Evolutionary conservation across 2,113 vertebrate genomes (phyloP), one percentile per base, ranked within the genome.

Genomic region (Jaculus jaculus): DNA sequence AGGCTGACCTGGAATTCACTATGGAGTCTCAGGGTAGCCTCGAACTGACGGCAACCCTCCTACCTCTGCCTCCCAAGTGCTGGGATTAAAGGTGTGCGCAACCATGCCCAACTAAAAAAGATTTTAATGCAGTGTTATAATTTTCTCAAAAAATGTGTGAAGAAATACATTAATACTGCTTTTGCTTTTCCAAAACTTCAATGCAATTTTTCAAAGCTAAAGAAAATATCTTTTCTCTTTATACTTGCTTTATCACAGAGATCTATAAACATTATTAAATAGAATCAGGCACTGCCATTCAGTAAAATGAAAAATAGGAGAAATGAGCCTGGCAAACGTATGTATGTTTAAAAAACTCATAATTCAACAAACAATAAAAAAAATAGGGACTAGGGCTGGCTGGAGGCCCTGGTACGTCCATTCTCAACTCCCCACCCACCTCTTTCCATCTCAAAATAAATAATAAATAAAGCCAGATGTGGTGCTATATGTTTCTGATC

Each of bases 21-120:
- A n/a, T n/a, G n/a, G n/a, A n/a, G n/a, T n/a, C n/a, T n/a, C n/a
- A n/a, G n/a, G n/a, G n/a, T n/a, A n/a, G n/a, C n/a, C n/a, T n/a
- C n/a, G n/a, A n/a, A n/a, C n/a, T n/a, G n/a, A n/a, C n/a, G n/a
- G n/a, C n/a, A n/a, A n/a, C n/a, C n/a, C n/a, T n/a, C n/a, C n/a
- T n/a, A n/a, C n/a, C n/a, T n/a, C n/a, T n/a, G n/a, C n/a, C n/a
- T n/a, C n/a, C n/a, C n/a, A n/a, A n/a, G n/a, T n/a, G n/a, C n/a
- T n/a, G n/a, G n/a, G n/a, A n/a, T n/a, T n/a, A n/a, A n/a, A n/a
- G n/a, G n/a, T n/a, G n/a, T n/a, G n/a, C n/a, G n/a, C n/a, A n/a
- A n/a, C n/a, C n/a, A n/a, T n/a, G 96, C 97, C 97, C 94, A 94
- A 66, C 88, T 97, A 77, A 90, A 96, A 83, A 93, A 96, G 84